A percentile compares a stretch with the other conserved stretches of the same genome.
Evolutionary conservation across 2,113 vertebrate species (phyloP).

Genomic region (Albula glossodonta): DNA sequence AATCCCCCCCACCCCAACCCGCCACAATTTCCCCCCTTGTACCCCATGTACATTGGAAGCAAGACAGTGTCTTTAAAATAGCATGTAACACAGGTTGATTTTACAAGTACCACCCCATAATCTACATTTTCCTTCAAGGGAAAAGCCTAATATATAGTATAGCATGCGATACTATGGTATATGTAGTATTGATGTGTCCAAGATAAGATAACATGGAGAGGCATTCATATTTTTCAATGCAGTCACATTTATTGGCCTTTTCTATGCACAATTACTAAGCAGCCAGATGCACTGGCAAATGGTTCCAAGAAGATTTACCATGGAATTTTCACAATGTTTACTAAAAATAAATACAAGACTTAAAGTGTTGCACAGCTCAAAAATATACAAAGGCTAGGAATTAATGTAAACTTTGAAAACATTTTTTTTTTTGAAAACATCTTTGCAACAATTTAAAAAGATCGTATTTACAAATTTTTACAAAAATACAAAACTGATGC

Average conservation of each 20-base stretch:
- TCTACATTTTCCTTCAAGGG: too few relatives aligned
- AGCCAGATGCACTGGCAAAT: conserved; percentile 86
- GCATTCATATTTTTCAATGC: conserved; percentile 73
- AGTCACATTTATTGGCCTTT: conserved; percentile 98
- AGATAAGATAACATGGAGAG: conserved; percentile 46
- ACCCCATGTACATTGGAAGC: too few relatives aligned
- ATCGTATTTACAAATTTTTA: conserved; percentile 98
- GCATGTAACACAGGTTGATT: too few relatives aligned
- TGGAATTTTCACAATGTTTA: conserved; percentile 91
- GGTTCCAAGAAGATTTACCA: conserved; percentile 88
- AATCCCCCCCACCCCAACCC: too few relatives aligned
- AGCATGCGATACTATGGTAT: too few relatives aligned
- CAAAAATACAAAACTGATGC: conserved; percentile 99
- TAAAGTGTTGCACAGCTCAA: conserved; percentile 93
- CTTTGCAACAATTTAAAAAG: conserved; percentile 92
- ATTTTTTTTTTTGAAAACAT: conserved; percentile 77
- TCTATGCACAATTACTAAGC: conserved; percentile 95
- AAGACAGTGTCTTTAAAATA: too few relatives aligned
- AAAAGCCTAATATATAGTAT: too few relatives aligned
- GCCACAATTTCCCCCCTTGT: too few relatives aligned
- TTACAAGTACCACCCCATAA: too few relatives aligned
- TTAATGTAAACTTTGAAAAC: conserved; percentile 97
- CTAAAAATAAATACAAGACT: conserved; percentile 98
- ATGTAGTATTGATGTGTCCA: too few relatives aligned
- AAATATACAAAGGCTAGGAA: conserved; percentile 98